Conservation (phyloP, 1,140 invertebrate genomes). For the Bombus superbus region DNA sequence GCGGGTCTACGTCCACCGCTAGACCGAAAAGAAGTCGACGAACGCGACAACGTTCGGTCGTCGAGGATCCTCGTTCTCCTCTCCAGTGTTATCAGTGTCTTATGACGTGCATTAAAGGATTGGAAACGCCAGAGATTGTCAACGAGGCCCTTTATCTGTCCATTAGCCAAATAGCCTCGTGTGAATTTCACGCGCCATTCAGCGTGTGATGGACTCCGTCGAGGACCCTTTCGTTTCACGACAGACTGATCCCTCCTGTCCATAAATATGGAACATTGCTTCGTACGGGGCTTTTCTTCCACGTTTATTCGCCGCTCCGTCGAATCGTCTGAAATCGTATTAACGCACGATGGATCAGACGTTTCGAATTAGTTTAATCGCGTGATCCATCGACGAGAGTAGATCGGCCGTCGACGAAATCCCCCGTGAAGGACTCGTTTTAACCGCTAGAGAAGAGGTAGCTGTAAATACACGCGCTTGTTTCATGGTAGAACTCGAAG, state of each 20-base stretch:
- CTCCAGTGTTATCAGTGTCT: conserved; percentile 73
- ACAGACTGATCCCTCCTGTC: conserved; percentile 21
- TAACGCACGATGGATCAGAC: not conserved
- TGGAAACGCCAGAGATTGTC: conserved; percentile 77
- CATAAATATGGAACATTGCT: conserved; percentile 39
- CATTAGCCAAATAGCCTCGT: conserved; percentile 75
- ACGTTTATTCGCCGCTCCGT: not conserved
- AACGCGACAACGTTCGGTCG: not conserved
- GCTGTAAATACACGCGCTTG: too few species aligned
- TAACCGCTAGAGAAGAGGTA: not conserved
- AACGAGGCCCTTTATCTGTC: conserved; percentile 74
- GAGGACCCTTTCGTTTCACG: conserved; percentile 30
- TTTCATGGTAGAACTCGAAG: too few species aligned
- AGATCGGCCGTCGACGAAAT: not conserved
- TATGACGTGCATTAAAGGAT: conserved; percentile 78
- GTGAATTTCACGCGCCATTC: conserved; percentile 68
- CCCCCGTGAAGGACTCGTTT: too few species aligned
- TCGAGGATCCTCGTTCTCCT: conserved; percentile 35
- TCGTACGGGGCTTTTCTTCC: not conserved
- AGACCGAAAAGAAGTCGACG: not conserved
- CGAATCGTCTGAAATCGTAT: not conserved
- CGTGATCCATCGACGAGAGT: too few species aligned
- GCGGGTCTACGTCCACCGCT: not conserved
- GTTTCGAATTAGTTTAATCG: not conserved
- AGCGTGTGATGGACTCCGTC: conserved; percentile 35